phyloP scores from a whole-genome alignment of 1,140 invertebrate species.

The Trichonephila clavata region DNA sequence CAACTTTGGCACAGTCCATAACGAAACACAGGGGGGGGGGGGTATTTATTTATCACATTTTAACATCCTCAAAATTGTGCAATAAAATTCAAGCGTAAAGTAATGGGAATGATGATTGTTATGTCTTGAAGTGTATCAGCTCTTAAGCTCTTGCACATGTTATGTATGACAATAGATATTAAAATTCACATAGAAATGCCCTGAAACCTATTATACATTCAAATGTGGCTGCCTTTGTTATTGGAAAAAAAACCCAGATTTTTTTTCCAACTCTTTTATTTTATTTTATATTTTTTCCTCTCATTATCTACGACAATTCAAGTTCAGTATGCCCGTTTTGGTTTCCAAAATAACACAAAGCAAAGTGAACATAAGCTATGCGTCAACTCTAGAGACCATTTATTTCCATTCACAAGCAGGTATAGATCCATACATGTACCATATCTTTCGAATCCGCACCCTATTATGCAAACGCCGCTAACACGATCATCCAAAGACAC shows the following conservation, averaged over 20 bases:
- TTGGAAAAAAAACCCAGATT: background rate
- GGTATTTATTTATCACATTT: too few relatives aligned
- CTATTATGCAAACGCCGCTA: slow-evolving; percentile 17
- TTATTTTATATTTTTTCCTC: background rate
- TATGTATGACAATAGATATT: too few relatives aligned
- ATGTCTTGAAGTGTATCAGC: too few relatives aligned
- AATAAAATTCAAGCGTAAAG: too few relatives aligned
- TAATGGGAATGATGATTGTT: too few relatives aligned
- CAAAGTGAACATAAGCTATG: background rate
- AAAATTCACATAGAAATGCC: too few relatives aligned
- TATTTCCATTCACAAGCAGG: background rate
- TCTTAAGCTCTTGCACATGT: too few relatives aligned
- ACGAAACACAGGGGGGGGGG: too few relatives aligned
- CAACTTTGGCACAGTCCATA: too few relatives aligned
- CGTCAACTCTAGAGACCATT: background rate
- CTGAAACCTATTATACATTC: too few relatives aligned
- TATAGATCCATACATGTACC: too few relatives aligned
- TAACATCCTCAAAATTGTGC: too few relatives aligned
- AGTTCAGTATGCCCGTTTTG: background rate
- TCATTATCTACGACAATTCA: background rate
- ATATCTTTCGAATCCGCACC: background rate
- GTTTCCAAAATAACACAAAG: background rate
- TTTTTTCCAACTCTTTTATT: background rate
- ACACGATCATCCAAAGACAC: slow-evolving; percentile 2
- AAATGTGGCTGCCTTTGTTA: background rate